A percentile compares a stretch with the other conserved stretches of the same genome.
Conservation (phyloP, 2,113 vertebrate genomes). For the Prochilodus magdalenae region DNA sequence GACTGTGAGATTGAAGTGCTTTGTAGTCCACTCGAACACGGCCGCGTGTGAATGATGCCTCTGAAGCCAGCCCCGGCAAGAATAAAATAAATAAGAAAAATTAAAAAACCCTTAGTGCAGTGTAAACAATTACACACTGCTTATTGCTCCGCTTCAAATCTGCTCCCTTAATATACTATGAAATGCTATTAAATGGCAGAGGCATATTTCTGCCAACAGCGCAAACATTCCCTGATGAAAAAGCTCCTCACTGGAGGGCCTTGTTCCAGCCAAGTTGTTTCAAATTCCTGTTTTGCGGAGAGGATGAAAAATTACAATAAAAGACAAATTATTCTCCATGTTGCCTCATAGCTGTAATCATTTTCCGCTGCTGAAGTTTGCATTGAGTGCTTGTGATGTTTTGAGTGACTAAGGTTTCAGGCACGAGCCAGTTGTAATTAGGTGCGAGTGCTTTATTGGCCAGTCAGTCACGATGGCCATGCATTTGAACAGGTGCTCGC, state of each 20-base stretch:
- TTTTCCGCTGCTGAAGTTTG: neutral
- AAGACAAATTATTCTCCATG: conserved; percentile 39
- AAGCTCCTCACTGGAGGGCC: conserved; percentile 3
- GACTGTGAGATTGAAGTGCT: conserved; percentile 1
- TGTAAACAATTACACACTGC: conserved; percentile 31
- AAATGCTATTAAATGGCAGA: conserved; percentile 27
- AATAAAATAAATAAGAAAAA: neutral
- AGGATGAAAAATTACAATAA: conserved; percentile 37
- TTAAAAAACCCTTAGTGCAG: conserved; percentile 2
- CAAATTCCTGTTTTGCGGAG: conserved; percentile 20
- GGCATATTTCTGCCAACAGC: conserved; percentile 33
- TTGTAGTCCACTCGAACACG: conserved; percentile 18
- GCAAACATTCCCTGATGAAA: conserved; percentile 37
- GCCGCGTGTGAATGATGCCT: conserved; percentile 9
- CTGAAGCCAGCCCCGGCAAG: neutral
- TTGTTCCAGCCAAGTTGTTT: conserved; percentile 42
- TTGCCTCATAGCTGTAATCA: conserved; percentile 32
- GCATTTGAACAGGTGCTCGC: neutral
- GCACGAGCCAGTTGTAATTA: neutral
- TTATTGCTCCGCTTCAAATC: conserved; percentile 32
- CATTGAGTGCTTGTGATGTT: conserved; percentile 8
- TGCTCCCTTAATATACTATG: conserved; percentile 28
- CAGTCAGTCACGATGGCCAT: neutral
- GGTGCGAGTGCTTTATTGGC: neutral
- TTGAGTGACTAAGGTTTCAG: conserved; percentile 5